Percentiles rank a stretch among this genome's conserved stretches.
phyloP scores from a whole-genome alignment of 2,888 invertebrate genomes.

The Sinelater perroti region DNA sequence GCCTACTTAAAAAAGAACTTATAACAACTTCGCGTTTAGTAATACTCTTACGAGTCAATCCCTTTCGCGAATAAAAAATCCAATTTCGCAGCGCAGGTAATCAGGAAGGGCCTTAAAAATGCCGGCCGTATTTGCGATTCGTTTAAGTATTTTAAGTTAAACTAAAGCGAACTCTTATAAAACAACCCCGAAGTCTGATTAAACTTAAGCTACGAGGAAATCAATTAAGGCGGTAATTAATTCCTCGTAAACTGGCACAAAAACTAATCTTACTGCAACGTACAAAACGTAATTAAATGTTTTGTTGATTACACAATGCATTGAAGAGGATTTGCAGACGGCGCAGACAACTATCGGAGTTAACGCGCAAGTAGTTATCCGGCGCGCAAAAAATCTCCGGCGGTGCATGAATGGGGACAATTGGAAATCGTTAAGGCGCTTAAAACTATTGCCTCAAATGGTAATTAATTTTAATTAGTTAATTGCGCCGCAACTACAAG shows the following conservation, averaged over 20 bases:
- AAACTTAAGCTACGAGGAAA: slow-evolving; percentile 56
- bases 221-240: slow-evolving; percentile 58
- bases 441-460: neutral
- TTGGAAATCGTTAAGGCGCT: slow-evolving; percentile 1
- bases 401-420: neutral
- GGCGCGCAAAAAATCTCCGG: slow-evolving; percentile 18
- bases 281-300: slow-evolving; percentile 59
- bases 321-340: slow-evolving; percentile 51
- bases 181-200: slow-evolving; percentile 53
- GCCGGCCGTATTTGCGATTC: slow-evolving; percentile 18
- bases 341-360: slow-evolving; percentile 34
- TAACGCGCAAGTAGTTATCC: slow-evolving; percentile 30
- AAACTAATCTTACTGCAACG: slow-evolving; percentile 57
- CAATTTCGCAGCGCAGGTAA: neutral
- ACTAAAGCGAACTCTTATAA: slow-evolving; percentile 47
- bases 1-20: neutral
- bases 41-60: neutral
- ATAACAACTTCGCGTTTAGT: neutral
- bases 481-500: neutral
- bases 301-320: slow-evolving; percentile 55
- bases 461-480: no score
- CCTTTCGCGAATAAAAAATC: no score
- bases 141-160: slow-evolving; percentile 34
- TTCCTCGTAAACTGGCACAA: slow-evolving; percentile 57
- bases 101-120: slow-evolving; percentile 16